Percentiles rank a stretch among this genome's conserved stretches.
Evolutionary conservation across 2,888 invertebrate genomes (phyloP).

Genomic region (Myathropa florea): DNA sequence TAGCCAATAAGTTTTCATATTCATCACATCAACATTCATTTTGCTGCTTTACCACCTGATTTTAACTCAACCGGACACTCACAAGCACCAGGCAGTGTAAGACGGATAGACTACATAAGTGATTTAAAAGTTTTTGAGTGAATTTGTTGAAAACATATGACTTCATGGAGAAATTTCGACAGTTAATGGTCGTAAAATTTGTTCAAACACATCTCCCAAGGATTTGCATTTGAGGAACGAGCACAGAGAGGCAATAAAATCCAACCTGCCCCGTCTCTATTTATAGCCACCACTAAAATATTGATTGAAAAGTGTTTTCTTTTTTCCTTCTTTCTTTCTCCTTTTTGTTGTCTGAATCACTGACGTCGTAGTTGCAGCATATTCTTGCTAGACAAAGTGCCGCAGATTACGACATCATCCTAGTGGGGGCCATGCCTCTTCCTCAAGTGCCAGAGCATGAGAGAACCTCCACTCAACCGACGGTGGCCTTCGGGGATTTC

Average conservation of each 20-base stretch:
- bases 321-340: neutral
- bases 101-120: neutral
- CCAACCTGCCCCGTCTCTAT: slow-evolving; percentile 16
- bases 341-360: neutral
- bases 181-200: neutral
- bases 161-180: too few species aligned
- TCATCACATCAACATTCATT: neutral
- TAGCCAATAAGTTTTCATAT: neutral
- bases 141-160: neutral
- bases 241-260: neutral
- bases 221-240: neutral
- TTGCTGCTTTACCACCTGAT: neutral
- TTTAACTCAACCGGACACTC: neutral
- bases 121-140: neutral
- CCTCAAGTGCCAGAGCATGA: slow-evolving; percentile 9
- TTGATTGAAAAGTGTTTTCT: slow-evolving; percentile 34
- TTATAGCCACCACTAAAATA: slow-evolving; percentile 52
- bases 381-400: slow-evolving; percentile 18
- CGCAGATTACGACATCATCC: slow-evolving; percentile 55
- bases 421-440: neutral
- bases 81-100: neutral
- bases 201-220: neutral
- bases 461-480: neutral
- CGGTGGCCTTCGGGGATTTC: slow-evolving; percentile 12
- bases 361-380: slow-evolving; percentile 16